These are phyloP conservation scores for Drosophila cognata DNA, from an alignment of 2,888 invertebrate species.

Conservation along the genomic window DNA sequence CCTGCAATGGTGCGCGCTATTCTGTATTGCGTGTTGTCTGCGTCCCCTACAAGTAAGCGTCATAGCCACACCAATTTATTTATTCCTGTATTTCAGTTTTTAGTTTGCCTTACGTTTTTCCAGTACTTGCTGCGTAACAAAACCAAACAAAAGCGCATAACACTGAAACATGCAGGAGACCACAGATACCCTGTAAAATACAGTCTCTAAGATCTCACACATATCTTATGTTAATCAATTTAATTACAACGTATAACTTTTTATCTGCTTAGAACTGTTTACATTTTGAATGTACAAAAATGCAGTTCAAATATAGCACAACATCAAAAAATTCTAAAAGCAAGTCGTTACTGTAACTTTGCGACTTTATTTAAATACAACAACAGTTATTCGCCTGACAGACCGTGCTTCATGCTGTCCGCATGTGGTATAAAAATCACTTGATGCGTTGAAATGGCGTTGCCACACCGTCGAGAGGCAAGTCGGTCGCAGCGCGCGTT, in stretches of 20 bases:
- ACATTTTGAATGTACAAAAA: not conserved
- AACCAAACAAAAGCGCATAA: conserved; percentile 14
- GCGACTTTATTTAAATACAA: not conserved
- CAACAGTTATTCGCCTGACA: not conserved
- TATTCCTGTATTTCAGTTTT: conserved; percentile 78
- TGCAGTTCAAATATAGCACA: not conserved
- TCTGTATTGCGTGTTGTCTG: conserved; percentile 27
- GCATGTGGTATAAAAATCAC: conserved; percentile 52
- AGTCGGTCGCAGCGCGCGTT: conserved; percentile 69
- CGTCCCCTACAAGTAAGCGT: conserved; percentile 66
- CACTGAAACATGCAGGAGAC: not conserved
- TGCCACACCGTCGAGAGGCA: conserved; percentile 61
- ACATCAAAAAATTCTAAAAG: not conserved
- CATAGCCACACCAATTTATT: conserved; percentile 80
- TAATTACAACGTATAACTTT: not conserved
- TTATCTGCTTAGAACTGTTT: not conserved
- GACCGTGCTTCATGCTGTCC: conserved; percentile 5
- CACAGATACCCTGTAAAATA: conserved; percentile 16
- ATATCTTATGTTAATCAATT: not conserved
- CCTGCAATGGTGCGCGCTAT: conserved; percentile 45
- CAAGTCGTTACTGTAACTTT: not conserved
- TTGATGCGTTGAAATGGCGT: conserved; percentile 74
- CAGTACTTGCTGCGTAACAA: conserved; percentile 49
- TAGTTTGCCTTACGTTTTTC: conserved; percentile 73
- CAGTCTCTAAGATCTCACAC: not conserved